phyloP scores from a whole-genome alignment of 2,888 invertebrate species.

The Melieria picta region DNA sequence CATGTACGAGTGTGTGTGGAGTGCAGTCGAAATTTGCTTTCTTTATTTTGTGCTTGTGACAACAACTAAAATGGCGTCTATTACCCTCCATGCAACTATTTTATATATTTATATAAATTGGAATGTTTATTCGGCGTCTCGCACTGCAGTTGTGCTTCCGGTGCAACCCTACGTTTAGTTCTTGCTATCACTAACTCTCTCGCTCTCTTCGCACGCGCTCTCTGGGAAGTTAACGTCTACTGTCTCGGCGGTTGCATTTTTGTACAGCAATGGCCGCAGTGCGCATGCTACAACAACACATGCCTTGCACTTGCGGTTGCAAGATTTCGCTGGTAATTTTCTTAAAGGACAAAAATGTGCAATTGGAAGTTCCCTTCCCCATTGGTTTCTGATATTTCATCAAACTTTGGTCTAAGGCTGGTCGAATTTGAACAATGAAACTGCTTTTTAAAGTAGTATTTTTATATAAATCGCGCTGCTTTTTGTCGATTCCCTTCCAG shows the following conservation, averaged over 20 bases:
- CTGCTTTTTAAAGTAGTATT: slow-evolving; percentile 51
- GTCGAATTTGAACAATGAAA: slow-evolving; percentile 44
- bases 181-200: slow-evolving; percentile 19
- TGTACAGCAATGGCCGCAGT: slow-evolving; percentile 21
- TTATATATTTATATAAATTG: background rate
- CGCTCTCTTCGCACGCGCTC: slow-evolving; percentile 38
- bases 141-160: slow-evolving; percentile 27
- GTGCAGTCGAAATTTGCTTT: slow-evolving; percentile 4
- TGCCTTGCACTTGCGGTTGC: slow-evolving; percentile 43
- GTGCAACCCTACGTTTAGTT: slow-evolving; percentile 37
- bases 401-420: too few relatives aligned
- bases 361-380: too few relatives aligned
- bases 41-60: background rate
- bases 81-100: background rate
- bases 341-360: too few relatives aligned
- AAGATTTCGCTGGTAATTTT: slow-evolving; percentile 31
- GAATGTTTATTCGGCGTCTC: background rate
- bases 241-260: too few relatives aligned
- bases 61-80: slow-evolving; percentile 26
- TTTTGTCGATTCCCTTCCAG: too few relatives aligned
- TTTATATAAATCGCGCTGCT: too few relatives aligned
- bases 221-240: too few relatives aligned
- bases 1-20: background rate
- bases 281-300: slow-evolving; percentile 43
- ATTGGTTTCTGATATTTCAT: too few relatives aligned